These are phyloP conservation scores for Coregonus sp. DNA, from an alignment of 2,797 vertebrate species.

Conservation along the genomic window DNA sequence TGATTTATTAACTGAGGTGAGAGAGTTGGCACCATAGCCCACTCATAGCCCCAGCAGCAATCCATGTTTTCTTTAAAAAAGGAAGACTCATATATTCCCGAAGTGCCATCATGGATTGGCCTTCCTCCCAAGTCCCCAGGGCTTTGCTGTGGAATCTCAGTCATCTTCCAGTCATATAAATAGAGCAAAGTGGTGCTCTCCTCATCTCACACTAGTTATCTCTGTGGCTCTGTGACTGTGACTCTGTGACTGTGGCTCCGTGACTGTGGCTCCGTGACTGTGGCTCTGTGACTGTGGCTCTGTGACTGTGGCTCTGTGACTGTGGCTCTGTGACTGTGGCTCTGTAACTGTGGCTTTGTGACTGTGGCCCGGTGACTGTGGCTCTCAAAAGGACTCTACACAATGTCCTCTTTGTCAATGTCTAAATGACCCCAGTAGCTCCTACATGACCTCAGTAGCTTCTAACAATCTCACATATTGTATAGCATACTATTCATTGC, in stretches of 20 bases:
- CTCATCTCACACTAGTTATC: conserved; percentile 5
- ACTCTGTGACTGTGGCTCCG: too few species aligned
- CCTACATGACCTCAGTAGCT: not conserved
- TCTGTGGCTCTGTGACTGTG: not conserved
- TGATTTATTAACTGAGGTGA: not conserved
- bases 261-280: too few species aligned
- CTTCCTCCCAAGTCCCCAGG: not conserved
- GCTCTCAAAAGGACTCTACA: not conserved
- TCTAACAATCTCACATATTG: not conserved
- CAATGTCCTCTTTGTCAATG: not conserved
- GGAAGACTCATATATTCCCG: too few species aligned
- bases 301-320: too few species aligned
- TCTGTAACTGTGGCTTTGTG: too few species aligned
- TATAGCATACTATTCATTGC: not conserved
- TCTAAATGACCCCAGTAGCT: not conserved
- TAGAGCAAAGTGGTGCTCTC: conserved; percentile 7
- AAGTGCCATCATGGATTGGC: too few species aligned
- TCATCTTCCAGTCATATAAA: conserved; percentile 24
- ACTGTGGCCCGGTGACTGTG: not conserved
- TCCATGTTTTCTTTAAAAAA: too few species aligned
- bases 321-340: too few species aligned
- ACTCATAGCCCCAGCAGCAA: too few species aligned
- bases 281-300: too few species aligned
- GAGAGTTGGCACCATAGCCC: not conserved
- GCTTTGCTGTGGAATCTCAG: conserved; percentile 18